Conservation (phyloP, 2,888 invertebrate genomes). For the Leptinotarsa juncta region DNA sequence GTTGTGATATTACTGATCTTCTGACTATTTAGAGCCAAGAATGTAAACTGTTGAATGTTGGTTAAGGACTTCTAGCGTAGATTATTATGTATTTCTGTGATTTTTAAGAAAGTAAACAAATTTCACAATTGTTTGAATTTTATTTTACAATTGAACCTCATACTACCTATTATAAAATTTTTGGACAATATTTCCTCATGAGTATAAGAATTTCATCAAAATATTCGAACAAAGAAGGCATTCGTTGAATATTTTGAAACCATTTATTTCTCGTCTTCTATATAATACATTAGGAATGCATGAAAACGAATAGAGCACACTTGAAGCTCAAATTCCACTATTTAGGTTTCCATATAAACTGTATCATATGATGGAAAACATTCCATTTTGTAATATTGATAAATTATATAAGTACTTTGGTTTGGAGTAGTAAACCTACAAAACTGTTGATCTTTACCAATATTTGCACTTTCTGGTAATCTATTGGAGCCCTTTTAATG, state of each 20-base stretch:
- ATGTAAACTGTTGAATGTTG: constrained; percentile 45
- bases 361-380: background rate
- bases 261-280: background rate
- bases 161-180: constrained; percentile 24
- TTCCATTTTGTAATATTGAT: no score
- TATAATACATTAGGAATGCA: background rate
- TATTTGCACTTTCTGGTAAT: background rate
- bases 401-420: no score
- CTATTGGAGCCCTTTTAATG: constrained; percentile 11
- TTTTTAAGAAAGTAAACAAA: constrained; percentile 34
- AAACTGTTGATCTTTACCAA: background rate
- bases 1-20: constrained; percentile 38
- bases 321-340: background rate
- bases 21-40: constrained; percentile 31
- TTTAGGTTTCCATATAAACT: background rate
- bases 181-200: constrained; percentile 4
- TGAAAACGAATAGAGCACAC: background rate
- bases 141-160: constrained; percentile 27
- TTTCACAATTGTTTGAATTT: constrained; percentile 35
- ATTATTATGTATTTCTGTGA: constrained; percentile 39
- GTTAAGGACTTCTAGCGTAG: constrained; percentile 27
- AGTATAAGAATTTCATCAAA: constrained; percentile 25
- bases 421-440: no score
- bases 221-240: constrained; percentile 42
- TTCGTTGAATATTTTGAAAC: constrained; percentile 37